Evolutionary conservation across 2,113 vertebrate genomes (phyloP).

Genomic region (Orthonyx spaldingii): DNA sequence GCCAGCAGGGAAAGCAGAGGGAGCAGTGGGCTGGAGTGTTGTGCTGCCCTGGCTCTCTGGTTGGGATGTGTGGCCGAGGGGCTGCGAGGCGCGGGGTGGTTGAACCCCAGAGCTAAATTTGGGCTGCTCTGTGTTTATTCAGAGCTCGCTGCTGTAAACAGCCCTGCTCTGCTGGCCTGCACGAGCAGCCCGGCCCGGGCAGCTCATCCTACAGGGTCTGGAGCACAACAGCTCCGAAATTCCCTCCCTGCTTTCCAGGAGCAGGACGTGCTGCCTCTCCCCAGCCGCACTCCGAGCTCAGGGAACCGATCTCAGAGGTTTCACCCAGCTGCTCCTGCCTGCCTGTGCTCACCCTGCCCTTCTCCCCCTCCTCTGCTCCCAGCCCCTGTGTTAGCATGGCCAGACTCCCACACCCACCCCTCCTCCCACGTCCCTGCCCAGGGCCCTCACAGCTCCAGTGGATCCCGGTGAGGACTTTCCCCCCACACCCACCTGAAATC

Average conservation of each 20-base stretch:
- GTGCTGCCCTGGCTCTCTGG: not conserved
- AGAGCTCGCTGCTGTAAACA: not conserved
- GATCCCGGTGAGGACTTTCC: not conserved
- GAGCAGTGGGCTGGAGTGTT: not conserved
- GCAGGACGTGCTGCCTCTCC: not conserved
- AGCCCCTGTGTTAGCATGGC: not conserved
- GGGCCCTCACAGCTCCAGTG: not conserved
- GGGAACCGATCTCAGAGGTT: not conserved
- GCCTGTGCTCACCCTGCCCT: not conserved
- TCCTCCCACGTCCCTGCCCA: not conserved
- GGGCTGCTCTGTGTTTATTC: not conserved
- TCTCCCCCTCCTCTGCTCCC: not conserved
- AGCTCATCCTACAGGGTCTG: not conserved
- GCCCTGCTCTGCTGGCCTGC: not conserved
- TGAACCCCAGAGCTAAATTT: not conserved
- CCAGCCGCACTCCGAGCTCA: not conserved
- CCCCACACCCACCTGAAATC: not conserved
- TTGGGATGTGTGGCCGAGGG: not conserved
- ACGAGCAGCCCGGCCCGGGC: not conserved
- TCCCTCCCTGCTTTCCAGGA: not conserved
- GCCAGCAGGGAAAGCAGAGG: not conserved
- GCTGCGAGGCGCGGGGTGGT: not conserved
- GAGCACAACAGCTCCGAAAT: fast-evolving
- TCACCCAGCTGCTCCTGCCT: not conserved
- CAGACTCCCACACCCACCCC: not conserved